A percentile compares a stretch with the other conserved stretches of the same genome.
Conservation (phyloP, 2,113 vertebrate species). For the Lagopus leucura region DNA sequence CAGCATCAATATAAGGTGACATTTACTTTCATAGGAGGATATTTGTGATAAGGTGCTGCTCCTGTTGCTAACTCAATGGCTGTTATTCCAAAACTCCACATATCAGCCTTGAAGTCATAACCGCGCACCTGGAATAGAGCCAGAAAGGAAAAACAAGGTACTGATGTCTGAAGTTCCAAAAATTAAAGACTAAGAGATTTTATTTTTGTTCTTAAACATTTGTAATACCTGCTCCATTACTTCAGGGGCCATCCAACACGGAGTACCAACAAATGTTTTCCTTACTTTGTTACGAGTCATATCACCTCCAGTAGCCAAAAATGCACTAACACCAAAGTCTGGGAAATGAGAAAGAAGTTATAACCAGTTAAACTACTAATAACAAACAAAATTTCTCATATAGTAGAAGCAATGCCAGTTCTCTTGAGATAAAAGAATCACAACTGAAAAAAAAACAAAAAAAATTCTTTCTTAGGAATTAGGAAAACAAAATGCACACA, state of each 20-base stretch:
- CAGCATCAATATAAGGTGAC: constrained; percentile 1
- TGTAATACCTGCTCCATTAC: constrained; percentile 97
- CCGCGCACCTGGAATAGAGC: constrained; percentile 89
- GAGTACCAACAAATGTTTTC: constrained; percentile 98
- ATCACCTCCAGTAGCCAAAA: constrained; percentile 95
- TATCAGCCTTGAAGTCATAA: constrained; percentile 99
- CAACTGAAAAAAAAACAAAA: neutral
- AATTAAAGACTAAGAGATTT: neutral
- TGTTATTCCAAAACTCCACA: constrained; percentile 99
- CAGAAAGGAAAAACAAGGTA: neutral
- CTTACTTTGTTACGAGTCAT: constrained; percentile 98
- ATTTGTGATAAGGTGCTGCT: constrained; percentile 97
- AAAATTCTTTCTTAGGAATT: neutral
- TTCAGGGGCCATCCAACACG: constrained; percentile 99
- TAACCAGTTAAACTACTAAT: neutral
- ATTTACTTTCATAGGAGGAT: constrained; percentile 98
- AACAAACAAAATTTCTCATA: neutral
- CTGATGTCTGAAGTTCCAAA: neutral
- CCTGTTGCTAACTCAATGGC: constrained; percentile 97
- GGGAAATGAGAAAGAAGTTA: neutral
- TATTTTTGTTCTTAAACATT: neutral
- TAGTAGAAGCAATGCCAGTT: neutral
- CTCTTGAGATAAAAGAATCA: neutral
- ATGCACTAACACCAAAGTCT: constrained; percentile 99
- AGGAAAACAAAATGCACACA: neutral